Percentiles rank a stretch among this genome's conserved stretches.
phyloP scores from a whole-genome alignment of 1,140 invertebrate species.

The Dolichoris vasculosae region DNA sequence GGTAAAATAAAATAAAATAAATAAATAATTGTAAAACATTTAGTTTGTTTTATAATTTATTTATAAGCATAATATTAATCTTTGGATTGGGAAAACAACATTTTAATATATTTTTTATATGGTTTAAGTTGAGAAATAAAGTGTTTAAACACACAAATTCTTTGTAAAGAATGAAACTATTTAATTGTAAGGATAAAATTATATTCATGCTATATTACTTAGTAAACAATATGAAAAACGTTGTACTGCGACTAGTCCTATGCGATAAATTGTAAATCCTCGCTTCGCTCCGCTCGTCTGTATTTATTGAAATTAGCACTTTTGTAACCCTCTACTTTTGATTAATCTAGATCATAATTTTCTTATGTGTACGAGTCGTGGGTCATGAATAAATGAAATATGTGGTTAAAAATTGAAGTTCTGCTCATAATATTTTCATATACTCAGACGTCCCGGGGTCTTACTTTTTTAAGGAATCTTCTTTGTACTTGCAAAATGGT shows the following conservation, averaged over 20 bases:
- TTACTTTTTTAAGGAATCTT: neutral
- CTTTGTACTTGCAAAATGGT: constrained; percentile 11
- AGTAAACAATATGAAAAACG: too few relatives aligned
- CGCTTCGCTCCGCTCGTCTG: too few relatives aligned
- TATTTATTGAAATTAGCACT: neutral
- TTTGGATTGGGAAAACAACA: neutral
- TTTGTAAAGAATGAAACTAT: too few relatives aligned
- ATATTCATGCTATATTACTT: too few relatives aligned
- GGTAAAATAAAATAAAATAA: neutral
- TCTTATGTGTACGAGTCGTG: constrained; percentile 24
- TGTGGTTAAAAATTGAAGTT: neutral
- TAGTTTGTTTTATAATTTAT: neutral
- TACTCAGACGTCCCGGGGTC: neutral
- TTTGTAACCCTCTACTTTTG: constrained; percentile 10
- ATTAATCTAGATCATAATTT: constrained; percentile 25
- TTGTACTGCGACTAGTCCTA: neutral
- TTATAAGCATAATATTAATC: neutral
- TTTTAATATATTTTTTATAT: neutral
- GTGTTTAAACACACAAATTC: neutral
- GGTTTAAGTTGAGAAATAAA: neutral
- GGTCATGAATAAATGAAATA: neutral
- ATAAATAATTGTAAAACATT: neutral
- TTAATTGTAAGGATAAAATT: neutral
- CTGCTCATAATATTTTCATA: neutral
- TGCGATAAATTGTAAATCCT: neutral